These are phyloP conservation scores for Notocelia uddmanniana DNA, from an alignment of 2,888 invertebrate genomes.

Conservation along the genomic window DNA sequence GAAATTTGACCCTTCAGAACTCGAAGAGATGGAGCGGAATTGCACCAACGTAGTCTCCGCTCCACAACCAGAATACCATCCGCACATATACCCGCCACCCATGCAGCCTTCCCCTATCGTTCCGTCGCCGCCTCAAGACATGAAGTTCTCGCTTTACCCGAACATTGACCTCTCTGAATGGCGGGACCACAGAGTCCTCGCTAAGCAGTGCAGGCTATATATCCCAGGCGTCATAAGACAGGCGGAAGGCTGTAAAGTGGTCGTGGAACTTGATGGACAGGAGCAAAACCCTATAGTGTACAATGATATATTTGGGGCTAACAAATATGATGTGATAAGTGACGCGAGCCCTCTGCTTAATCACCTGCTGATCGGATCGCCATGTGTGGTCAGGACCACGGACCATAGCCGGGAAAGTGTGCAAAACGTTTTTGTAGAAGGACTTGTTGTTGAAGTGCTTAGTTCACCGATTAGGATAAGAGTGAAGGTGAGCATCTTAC, in stretches of 20 bases:
- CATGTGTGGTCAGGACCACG: conserved; percentile 92
- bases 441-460: conserved; percentile 88
- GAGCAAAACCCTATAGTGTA: conserved; percentile 90
- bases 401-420: conserved; percentile 86
- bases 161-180: conserved; percentile 96
- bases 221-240: conserved; percentile 95
- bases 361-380: conserved; percentile 91
- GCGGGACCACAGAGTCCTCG: conserved; percentile 96
- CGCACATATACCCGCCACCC: conserved; percentile 64
- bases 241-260: conserved; percentile 89
- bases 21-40: conserved; percentile 88
- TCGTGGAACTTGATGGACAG: conserved; percentile 93
- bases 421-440: conserved; percentile 93
- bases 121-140: conserved; percentile 85
- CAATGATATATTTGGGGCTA: conserved; percentile 91
- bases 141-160: conserved; percentile 84
- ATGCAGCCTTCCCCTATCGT: conserved; percentile 75
- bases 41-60: conserved; percentile 76
- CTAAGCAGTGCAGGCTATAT: conserved; percentile 93
- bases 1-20: conserved; percentile 92
- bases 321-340: conserved; percentile 95
- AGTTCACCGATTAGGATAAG: conserved; percentile 80
- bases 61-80: conserved; percentile 68
- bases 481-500: conserved; percentile 72
- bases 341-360: conserved; percentile 96